These are phyloP conservation scores for Bolborhynchus lineola DNA, from an alignment of 2,113 vertebrate genomes.

Conservation along the genomic window DNA sequence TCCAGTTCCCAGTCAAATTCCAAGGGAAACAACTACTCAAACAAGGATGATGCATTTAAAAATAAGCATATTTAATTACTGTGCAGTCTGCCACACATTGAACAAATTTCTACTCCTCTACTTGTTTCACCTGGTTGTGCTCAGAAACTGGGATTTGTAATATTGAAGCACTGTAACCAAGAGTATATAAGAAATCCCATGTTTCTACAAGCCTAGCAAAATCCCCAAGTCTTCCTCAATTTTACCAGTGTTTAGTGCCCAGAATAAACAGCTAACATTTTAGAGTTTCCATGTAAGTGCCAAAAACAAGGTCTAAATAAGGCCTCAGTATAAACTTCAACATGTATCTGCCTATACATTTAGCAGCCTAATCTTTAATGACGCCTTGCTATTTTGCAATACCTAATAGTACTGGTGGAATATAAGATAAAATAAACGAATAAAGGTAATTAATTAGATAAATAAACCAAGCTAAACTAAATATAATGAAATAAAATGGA, in stretches of 20 bases:
- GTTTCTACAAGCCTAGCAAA: conserved; percentile 22
- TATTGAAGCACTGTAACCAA: neutral
- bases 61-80: neutral
- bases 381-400: neutral
- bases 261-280: neutral
- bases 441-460: neutral
- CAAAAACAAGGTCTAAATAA: neutral
- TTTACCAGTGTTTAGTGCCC: neutral
- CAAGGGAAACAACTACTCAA: neutral
- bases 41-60: neutral
- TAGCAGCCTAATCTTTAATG: neutral
- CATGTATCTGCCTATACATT: neutral
- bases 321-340: neutral
- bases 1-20: neutral
- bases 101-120: conserved; percentile 26
- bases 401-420: neutral
- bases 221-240: neutral
- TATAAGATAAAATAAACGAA: neutral
- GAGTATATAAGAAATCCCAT: neutral
- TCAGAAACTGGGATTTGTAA: neutral
- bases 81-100: neutral
- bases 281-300: neutral
- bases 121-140: neutral
- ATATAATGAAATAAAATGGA: neutral
- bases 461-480: neutral